Evolutionary conservation across 2,888 invertebrate genomes (phyloP).

Genomic region (Beris chalybata): DNA sequence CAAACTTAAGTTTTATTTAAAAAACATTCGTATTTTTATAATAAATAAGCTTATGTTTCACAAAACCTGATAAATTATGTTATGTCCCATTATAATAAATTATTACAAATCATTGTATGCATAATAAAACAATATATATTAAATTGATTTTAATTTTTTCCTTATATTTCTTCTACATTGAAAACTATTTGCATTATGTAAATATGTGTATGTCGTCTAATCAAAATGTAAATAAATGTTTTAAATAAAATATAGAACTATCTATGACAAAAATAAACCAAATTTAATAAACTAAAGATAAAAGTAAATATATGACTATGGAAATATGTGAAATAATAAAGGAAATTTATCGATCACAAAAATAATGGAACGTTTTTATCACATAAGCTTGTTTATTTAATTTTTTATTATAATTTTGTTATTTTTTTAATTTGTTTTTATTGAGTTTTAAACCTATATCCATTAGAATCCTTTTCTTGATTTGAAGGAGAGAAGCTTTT

Average conservation of each 20-base stretch:
- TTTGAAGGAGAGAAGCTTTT: neutral
- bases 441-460: neutral
- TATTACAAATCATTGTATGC: too few relatives aligned
- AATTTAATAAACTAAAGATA: neutral
- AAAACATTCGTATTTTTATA: too few relatives aligned
- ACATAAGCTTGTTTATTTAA: conserved; percentile 31
- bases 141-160: too few relatives aligned
- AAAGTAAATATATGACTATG: conserved; percentile 4
- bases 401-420: conserved; percentile 11
- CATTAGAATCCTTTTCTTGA: neutral
- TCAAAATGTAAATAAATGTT: neutral
- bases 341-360: conserved; percentile 18
- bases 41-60: too few relatives aligned
- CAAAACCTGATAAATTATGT: too few relatives aligned
- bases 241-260: neutral
- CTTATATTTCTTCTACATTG: too few relatives aligned
- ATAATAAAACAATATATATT: too few relatives aligned
- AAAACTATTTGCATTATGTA: too few relatives aligned
- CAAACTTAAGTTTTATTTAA: too few relatives aligned
- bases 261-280: neutral
- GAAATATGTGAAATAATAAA: conserved; percentile 7
- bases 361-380: conserved; percentile 32
- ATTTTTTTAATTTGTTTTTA: conserved; percentile 1
- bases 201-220: too few relatives aligned
- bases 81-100: too few relatives aligned